These are phyloP conservation scores for Nematolebias whitei DNA, from an alignment of 2,113 vertebrate genomes.

Conservation along the genomic window DNA sequence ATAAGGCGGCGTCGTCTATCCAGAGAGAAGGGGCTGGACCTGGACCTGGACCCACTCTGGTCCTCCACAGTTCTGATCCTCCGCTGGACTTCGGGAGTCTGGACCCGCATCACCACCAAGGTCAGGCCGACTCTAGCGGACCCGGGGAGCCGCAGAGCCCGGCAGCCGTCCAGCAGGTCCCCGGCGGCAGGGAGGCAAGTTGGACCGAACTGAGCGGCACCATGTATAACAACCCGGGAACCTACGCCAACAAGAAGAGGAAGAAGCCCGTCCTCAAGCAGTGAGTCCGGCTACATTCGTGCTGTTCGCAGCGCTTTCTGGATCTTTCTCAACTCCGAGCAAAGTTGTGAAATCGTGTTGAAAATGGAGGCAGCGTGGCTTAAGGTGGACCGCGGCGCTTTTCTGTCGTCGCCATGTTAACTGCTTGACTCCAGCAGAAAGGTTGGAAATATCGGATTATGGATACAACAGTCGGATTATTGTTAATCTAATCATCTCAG, in stretches of 20 bases:
- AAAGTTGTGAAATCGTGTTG: constrained; percentile 1
- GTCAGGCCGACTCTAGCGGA: constrained; percentile 42
- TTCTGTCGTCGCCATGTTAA: not conserved
- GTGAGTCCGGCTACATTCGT: constrained; percentile 48
- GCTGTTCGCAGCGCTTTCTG: no score
- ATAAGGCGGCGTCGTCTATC: constrained; percentile 49
- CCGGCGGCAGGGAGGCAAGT: not conserved
- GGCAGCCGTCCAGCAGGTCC: no score
- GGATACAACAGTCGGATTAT: not conserved
- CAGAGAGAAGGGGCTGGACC: constrained; percentile 38
- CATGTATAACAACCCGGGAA: constrained; percentile 74
- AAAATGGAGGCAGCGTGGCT: not conserved
- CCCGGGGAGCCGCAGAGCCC: constrained; percentile 5
- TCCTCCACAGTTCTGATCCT: constrained; percentile 16
- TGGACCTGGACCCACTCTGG: constrained; percentile 31
- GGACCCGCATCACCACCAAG: constrained; percentile 20
- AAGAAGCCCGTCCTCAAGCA: constrained; percentile 82
- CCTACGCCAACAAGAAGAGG: constrained; percentile 81
- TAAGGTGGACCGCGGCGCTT: constrained; percentile 2
- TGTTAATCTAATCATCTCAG: not conserved
- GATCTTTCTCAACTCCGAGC: fast-evolving
- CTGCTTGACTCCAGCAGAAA: not conserved
- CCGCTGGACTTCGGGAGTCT: not conserved
- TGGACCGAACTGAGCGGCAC: constrained; percentile 24
- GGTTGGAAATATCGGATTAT: not conserved